These are phyloP conservation scores for Cataglyphis livida DNA, from an alignment of 2,888 invertebrate species.

Conservation along the genomic window DNA sequence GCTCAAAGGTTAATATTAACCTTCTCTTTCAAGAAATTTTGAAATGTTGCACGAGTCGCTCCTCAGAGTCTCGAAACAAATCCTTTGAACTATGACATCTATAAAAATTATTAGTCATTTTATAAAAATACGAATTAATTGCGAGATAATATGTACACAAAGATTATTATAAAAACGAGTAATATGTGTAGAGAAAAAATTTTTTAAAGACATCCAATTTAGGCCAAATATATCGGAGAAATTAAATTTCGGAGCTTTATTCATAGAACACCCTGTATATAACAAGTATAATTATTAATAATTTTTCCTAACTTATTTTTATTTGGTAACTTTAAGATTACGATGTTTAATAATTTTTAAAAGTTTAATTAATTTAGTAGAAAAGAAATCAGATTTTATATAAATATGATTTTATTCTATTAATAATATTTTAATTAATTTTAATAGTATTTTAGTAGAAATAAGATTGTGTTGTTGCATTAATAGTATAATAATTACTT, in stretches of 20 bases:
- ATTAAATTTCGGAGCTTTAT: background rate
- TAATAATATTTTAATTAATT: background rate
- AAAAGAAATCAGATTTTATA: background rate
- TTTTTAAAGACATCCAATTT: background rate
- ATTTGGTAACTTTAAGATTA: background rate
- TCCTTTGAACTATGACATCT: background rate
- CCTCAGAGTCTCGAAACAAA: background rate
- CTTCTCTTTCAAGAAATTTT: background rate
- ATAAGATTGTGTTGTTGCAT: background rate
- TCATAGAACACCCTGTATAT: background rate
- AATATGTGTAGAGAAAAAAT: background rate
- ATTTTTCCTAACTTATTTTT: background rate
- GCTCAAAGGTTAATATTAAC: conserved; percentile 87
- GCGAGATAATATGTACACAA: background rate
- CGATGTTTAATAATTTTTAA: background rate
- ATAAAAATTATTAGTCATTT: background rate
- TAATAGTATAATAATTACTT: background rate
- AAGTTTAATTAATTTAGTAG: conserved; percentile 9
- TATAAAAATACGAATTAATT: background rate
- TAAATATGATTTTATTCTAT: background rate
- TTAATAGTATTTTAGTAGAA: background rate
- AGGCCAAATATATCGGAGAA: background rate
- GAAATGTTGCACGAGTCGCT: background rate
- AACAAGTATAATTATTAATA: background rate
- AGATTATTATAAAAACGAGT: too few relatives aligned